Evolutionary conservation across 2,888 invertebrate species (phyloP), one percentile per base, ranked within the genome.

Genomic region (Lithophane semibrunnea): DNA sequence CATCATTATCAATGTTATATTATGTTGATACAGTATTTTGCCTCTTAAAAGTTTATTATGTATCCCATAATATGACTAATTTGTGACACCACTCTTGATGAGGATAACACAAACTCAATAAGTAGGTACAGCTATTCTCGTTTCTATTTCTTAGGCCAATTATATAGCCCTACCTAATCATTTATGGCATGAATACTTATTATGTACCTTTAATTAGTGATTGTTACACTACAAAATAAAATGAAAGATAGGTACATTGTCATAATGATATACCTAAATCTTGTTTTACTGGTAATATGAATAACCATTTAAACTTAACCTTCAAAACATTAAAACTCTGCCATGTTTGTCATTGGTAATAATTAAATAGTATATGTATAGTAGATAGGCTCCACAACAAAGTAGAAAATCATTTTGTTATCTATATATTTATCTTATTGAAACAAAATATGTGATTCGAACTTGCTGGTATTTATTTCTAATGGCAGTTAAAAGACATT

Each of bases 251-350:
- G 8, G 13, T 79, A 52, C 12, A 63, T 70, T 24, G 16, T 37
- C 54, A 49, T 37, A 37, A 37, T 37, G 1, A 37, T 29, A n/a
- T 61, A 37, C 8, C 37, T 44, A 42, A 49, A 54, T 49, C 49
- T 47, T 18, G 18, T 52, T 79, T 56, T 56, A 24, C 52, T 69
- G 37, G n/a, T 81, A 61, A 42, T 24, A n/a, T 65, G 21, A 56
- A 60, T 75, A 79, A 54, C 58, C 64, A 68, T 58, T 73, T 24
- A 68, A 75, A 68, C 18, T 60, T 75, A 79, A 82, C 82, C 76
- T 79, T 68, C 56, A 75, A 79, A 65, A 58, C 47, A 66, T 61
- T 54, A 49, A 61, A 61, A 75, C 16, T 64, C 16, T 64, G 52
- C 52, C 68, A 64, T 75, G 67, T 75, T 75, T 58, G 24, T 60